Evolutionary conservation across 2,113 vertebrate genomes (phyloP), one percentile per base, ranked within the genome.

Genomic region (Lanius collurio): DNA sequence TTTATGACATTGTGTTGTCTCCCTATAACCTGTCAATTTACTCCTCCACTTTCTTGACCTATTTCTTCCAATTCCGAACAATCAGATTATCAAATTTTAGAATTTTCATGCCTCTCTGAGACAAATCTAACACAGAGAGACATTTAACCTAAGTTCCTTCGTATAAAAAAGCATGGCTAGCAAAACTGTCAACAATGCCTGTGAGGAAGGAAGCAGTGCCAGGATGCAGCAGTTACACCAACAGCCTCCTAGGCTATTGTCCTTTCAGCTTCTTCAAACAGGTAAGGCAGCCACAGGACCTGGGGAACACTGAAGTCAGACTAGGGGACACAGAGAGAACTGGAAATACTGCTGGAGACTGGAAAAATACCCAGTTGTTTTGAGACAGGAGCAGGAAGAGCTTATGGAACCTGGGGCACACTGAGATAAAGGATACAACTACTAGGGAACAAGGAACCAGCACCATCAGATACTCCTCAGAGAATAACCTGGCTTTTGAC

Each of bases 381-480:
- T 82, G 37, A 87, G 41, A 46, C 5, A 89, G 19, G 20, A 52
- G 27, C 16, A 59, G 23, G 28, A 55, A 67, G 35, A 79, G 28
- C 6, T 55, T 44, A 46, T 0, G 6, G 28, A 17, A 46, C 7
- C 7, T 0, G 2, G 9, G 11, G 10, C 39, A 91, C 12, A 44
- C 26, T 19, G 19, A 64, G 11, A 52, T 26, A 57, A 71, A 63
- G 28, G 33, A 59, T 15, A 74, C 5, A 74, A 14, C 15, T 30
- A 42, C 49, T 3, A 73, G 35, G 19, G 33, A 87, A 60, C 12
- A 60, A 55, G 18, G 55, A 81, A 65, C 18, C 6, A 55, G 11
- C 80, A 15, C 12, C 47, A 64, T 49, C 23, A 85, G 56, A n/a
- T 39, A 59, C 10, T 37, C 5, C 75, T 75, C 39, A 68, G 22